Percentiles rank a stretch among this genome's conserved stretches.
These are phyloP conservation scores for Orthosia cruda DNA, from an alignment of 2,888 invertebrate species.

Conservation along the genomic window DNA sequence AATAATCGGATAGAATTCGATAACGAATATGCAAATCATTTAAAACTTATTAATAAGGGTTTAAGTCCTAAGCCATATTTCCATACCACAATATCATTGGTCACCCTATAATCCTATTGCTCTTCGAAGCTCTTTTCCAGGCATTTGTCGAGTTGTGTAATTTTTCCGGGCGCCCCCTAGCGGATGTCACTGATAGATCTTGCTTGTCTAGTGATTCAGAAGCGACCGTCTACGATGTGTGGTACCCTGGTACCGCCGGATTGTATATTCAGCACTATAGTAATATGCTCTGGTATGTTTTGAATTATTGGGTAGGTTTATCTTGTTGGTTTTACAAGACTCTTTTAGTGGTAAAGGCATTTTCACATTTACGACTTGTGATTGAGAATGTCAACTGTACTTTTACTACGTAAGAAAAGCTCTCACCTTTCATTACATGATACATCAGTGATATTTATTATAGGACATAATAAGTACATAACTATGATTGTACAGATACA, in stretches of 20 bases:
- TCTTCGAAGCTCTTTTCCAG: conserved; percentile 23
- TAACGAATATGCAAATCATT: background rate
- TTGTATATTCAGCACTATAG: conserved; percentile 32
- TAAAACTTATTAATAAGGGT: background rate
- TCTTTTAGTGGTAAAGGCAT: too few species aligned
- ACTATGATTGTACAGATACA: background rate
- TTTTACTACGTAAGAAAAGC: too few species aligned
- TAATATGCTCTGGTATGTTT: conserved; percentile 11
- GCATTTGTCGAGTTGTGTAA: conserved; percentile 43
- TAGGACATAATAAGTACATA: too few species aligned
- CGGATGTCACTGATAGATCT: conserved; percentile 54
- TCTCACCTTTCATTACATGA: background rate
- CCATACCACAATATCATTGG: background rate
- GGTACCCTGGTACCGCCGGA: conserved; percentile 8
- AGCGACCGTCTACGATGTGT: conserved; percentile 14
- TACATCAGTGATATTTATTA: too few species aligned
- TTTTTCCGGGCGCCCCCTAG: conserved; percentile 45
- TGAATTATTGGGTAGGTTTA: background rate
- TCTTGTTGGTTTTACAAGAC: background rate
- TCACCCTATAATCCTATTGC: background rate
- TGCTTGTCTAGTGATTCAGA: conserved; percentile 34
- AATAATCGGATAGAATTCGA: too few species aligned
- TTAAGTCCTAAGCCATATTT: background rate
- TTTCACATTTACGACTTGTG: too few species aligned
- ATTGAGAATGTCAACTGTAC: background rate